Evolutionary conservation across 2,113 vertebrate species (phyloP).

Genomic region (Chaetodon auriga): DNA sequence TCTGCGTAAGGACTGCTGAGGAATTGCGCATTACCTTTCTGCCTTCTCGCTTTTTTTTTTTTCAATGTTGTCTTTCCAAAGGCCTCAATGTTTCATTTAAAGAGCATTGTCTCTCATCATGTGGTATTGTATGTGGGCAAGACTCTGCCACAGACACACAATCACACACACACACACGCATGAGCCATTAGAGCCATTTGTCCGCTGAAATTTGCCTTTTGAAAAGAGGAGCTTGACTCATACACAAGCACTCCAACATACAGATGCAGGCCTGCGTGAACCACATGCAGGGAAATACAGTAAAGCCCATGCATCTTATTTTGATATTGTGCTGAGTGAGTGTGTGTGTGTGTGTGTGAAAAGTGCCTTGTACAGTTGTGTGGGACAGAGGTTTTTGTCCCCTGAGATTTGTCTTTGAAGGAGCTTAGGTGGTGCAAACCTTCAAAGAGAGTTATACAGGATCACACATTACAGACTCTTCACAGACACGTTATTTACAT

Average conservation of each 20-base stretch:
- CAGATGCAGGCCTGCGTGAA: background rate
- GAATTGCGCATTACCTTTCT: constrained; percentile 12
- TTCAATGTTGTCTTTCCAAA: background rate
- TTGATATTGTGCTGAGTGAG: background rate
- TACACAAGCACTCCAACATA: background rate
- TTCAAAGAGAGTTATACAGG: constrained; percentile 74
- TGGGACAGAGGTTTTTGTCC: constrained; percentile 53
- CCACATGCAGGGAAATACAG: background rate
- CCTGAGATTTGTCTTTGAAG: constrained; percentile 67
- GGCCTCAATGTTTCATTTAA: constrained; percentile 10
- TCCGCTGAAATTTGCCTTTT: background rate
- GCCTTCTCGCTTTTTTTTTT: background rate
- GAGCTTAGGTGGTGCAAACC: constrained; percentile 67
- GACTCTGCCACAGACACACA: background rate
- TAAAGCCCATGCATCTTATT: constrained; percentile 9
- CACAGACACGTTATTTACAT: constrained; percentile 77
- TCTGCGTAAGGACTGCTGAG: constrained; percentile 1
- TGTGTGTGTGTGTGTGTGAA: constrained; percentile 10
- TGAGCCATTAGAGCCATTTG: constrained; percentile 21
- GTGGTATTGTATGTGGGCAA: constrained; percentile 6
- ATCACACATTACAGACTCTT: constrained; percentile 69
- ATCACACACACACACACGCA: background rate
- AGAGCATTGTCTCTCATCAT: constrained; percentile 17
- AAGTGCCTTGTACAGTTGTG: constrained; percentile 34
- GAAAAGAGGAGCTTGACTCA: background rate